A percentile compares a stretch with the other conserved stretches of the same genome.
Conservation (phyloP, 2,797 vertebrate species). For the Girardinus metallicus region DNA sequence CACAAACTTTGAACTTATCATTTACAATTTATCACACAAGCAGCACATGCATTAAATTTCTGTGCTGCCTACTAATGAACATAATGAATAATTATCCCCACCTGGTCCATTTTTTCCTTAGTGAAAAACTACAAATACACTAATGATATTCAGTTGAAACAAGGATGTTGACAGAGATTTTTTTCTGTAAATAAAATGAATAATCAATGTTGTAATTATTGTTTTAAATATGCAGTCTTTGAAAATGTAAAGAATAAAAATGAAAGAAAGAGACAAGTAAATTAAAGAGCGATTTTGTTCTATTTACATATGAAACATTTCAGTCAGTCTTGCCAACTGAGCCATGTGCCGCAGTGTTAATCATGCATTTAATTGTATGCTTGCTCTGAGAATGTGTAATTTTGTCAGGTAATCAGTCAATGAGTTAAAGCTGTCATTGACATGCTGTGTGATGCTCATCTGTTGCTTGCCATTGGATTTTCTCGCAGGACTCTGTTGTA, state of each 20-base stretch:
- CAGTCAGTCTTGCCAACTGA: constrained; percentile 47
- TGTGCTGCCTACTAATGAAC: neutral
- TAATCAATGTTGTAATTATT: neutral
- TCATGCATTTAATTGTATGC: constrained; percentile 64
- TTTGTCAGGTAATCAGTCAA: constrained; percentile 62
- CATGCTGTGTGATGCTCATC: constrained; percentile 47
- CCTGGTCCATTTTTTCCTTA: neutral
- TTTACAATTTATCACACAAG: neutral
- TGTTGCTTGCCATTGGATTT: constrained; percentile 37
- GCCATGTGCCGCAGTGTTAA: constrained; percentile 66
- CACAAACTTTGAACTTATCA: neutral
- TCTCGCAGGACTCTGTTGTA: constrained; percentile 26
- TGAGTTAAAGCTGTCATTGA: constrained; percentile 44
- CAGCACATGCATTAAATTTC: neutral
- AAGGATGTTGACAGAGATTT: neutral
- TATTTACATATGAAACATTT: constrained; percentile 38
- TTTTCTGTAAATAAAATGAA: neutral
- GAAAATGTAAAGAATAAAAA: neutral
- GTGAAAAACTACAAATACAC: neutral
- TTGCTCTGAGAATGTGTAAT: constrained; percentile 53
- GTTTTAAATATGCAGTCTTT: neutral
- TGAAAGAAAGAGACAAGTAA: neutral
- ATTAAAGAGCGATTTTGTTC: neutral
- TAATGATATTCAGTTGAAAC: neutral
- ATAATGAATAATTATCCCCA: neutral